Base-by-base conservation (phyloP, 2,113 vertebrate species). In the Prunella himalayana region DNA sequence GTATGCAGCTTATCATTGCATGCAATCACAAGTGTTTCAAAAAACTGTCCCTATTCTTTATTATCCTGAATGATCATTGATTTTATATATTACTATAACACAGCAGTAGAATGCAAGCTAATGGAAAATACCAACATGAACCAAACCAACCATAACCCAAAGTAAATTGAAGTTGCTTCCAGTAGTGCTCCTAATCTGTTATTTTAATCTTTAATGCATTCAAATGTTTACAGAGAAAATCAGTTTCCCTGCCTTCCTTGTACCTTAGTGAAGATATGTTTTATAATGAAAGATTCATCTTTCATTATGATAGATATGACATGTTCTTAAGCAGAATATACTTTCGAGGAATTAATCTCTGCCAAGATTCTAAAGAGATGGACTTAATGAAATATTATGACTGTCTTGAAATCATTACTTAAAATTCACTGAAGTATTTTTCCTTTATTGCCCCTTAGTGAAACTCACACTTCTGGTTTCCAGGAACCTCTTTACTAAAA, bases 231-330 rank as follows among this genome's bases (percentile, higher is more conserved):
- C 70, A 85, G 84, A 87, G 47, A 14, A 75, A 92, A 92, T 94
- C 81, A 89, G 61, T 83, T 77, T 94, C n/a, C 33, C 86, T 84
- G 33, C 56, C 44, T 95, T 85, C 82, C 75, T 73, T 13, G 90
- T 95, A 94, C 85, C 92, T 89, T 95, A 97, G 97, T 94, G 64
- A 86, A 79, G 91, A 90, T 33, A 49, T 13, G 50, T 57, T 64
- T 72, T 60, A 72, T 66, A 76, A 64, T 44, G 95, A 64, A 59
- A 65, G 64, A 88, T 77, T 87, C 11, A 61, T 88, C 89, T 59
- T 88, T 37, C 61, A 75, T 41, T 83, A 11, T 10, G 56, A 77
- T 56, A 80, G n/a, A 64, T 79, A 22, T 79, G 63, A 72, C 47
- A 94, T 45, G 42, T 88, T 82, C 73, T 88, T 93, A 88, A 95